Conservation (phyloP, 2,113 vertebrate species). For the Phasianus colchicus region DNA sequence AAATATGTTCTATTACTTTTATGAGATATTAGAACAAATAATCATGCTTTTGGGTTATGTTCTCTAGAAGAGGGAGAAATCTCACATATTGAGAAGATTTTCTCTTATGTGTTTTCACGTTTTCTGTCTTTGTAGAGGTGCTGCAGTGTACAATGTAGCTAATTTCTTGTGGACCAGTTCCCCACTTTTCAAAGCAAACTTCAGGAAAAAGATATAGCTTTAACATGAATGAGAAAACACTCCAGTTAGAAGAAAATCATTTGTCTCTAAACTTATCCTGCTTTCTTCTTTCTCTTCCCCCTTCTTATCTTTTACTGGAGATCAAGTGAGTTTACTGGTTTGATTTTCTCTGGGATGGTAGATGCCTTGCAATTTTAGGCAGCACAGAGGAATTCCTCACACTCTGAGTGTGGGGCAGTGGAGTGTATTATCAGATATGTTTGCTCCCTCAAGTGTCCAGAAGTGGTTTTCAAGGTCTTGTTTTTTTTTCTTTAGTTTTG, state of each 20-base stretch:
- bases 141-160: neutral
- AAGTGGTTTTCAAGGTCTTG: neutral
- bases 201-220: neutral
- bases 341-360: neutral
- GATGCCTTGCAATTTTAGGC: neutral
- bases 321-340: neutral
- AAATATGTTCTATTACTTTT: neutral
- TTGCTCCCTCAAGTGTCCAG: slow-evolving; percentile 18
- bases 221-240: neutral
- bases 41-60: neutral
- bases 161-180: neutral
- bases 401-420: neutral
- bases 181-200: slow-evolving; percentile 13
- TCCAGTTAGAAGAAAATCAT: neutral
- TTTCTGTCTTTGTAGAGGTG: neutral
- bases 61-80: neutral
- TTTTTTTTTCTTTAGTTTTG: neutral
- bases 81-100: rapidly evolving
- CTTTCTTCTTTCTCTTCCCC: neutral
- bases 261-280: neutral
- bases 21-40: neutral
- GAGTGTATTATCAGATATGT: neutral
- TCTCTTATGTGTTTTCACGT: neutral
- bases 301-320: neutral
- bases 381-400: neutral